These are phyloP conservation scores for Wiebesia pumilae DNA, from an alignment of 1,140 invertebrate genomes.

Conservation along the genomic window DNA sequence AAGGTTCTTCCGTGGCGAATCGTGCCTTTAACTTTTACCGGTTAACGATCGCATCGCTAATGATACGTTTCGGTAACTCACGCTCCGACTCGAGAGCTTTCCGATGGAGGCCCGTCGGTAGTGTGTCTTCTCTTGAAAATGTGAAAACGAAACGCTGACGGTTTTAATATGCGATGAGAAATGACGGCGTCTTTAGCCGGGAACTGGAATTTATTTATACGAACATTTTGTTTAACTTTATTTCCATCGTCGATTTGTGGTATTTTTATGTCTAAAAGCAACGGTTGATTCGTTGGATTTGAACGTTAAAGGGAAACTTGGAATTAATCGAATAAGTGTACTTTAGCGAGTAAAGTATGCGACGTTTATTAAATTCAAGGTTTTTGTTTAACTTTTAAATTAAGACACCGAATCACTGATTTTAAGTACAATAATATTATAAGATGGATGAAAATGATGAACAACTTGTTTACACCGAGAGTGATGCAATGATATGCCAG, in stretches of 20 bases:
- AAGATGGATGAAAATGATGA: not conserved
- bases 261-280: not conserved
- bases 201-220: not conserved
- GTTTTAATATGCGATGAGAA: not conserved
- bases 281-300: not conserved
- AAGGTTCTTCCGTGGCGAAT: not conserved
- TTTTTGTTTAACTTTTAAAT: not conserved
- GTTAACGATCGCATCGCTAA: not conserved
- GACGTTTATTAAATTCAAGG: not conserved
- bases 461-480: not conserved
- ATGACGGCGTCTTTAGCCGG: not conserved
- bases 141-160: not conserved
- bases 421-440: not conserved
- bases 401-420: not conserved
- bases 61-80: not conserved
- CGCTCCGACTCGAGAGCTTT: not conserved
- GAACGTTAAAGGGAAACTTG: not conserved
- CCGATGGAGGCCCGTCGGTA: not conserved
- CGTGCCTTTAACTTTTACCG: not conserved
- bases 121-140: not conserved
- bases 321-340: not conserved
- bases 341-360: not conserved
- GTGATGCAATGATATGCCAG: not conserved
- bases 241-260: not conserved
- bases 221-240: not conserved